Evolutionary conservation across 2,888 invertebrate species (phyloP), one percentile per base, ranked within the genome.

Genomic region (Archaeoteleia sp.): DNA sequence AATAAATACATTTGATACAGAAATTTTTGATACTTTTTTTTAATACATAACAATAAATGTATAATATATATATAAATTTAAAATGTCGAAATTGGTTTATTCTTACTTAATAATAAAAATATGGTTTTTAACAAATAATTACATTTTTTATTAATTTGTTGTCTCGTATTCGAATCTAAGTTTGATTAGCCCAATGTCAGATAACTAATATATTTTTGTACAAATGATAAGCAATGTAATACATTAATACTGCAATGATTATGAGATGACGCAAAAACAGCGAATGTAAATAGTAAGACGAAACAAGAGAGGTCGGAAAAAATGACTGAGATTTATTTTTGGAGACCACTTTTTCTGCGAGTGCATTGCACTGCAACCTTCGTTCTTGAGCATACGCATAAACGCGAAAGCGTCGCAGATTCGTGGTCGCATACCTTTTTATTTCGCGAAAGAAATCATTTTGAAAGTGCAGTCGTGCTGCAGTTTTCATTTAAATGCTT

Each of bases 281-380:
- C 29, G 35, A 23, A 35, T 25, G 25, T 35, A 45, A 25, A 48
- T 15, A 29, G 13, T n/a, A 7, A 15, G 15, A 43, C 27, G 10
- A 9, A n/a, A 29, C 6, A 29, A 9, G 6, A 29, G n/a, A 25
- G 57, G 25, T 46, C 46, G 67, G 67, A 62, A 77, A 79, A 79
- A 81, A 81, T 81, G 81, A 76, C 76, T 67, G 46, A n/a, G n/a
- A n/a, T 32, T 67, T 48, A 69, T 53, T 75, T 79, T 75, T 70
- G 45, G 55, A 69, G 58, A 40, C 62, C 49, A 46, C 70, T n/a
- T n/a, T 69, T 73, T 63, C 35, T 34, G 12, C 51, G 74, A 70
- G 81, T 79, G 77, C 77, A 78, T 65, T 63, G 78, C 67, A 75
- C 80, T 70, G 51, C 30, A 76, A 74, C 80, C 81, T 81, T 79